phyloP scores from a whole-genome alignment of 2,888 invertebrate species.

The Latrodectus hesperus region DNA sequence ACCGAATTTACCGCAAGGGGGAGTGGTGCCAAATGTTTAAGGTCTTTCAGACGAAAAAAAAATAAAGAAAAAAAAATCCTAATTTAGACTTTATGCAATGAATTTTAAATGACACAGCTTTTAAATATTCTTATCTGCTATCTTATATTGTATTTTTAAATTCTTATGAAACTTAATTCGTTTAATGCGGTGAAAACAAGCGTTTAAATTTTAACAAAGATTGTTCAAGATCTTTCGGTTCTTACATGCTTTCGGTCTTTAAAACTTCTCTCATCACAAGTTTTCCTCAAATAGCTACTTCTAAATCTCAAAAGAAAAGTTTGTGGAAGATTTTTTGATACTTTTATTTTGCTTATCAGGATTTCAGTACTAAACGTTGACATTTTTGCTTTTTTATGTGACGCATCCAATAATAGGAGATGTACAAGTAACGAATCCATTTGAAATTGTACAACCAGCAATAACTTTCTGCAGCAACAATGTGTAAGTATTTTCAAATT shows the following conservation, averaged over 20 bases:
- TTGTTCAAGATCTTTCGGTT: too few relatives aligned
- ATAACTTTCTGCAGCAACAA: neutral
- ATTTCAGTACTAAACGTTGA: neutral
- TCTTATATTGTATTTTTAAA: too few relatives aligned
- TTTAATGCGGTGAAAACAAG: too few relatives aligned
- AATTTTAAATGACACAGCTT: too few relatives aligned
- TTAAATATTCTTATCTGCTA: too few relatives aligned
- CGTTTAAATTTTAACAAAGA: too few relatives aligned
- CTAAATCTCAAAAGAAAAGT: neutral
- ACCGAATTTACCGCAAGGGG: too few relatives aligned
- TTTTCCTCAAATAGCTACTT: neutral
- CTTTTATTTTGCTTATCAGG: neutral
- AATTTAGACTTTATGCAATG: too few relatives aligned
- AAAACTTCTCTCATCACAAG: neutral
- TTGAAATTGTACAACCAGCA: neutral
- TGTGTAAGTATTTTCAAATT: neutral
- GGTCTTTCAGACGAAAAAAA: too few relatives aligned
- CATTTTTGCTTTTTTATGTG: neutral
- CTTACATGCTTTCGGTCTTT: neutral
- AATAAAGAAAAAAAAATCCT: too few relatives aligned
- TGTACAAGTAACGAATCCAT: neutral
- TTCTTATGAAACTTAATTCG: too few relatives aligned
- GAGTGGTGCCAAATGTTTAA: too few relatives aligned
- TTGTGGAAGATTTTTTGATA: neutral
- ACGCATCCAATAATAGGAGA: neutral